Conservation (phyloP, 2,113 vertebrate genomes). For the Hypocryptadius cinnamomeus region DNA sequence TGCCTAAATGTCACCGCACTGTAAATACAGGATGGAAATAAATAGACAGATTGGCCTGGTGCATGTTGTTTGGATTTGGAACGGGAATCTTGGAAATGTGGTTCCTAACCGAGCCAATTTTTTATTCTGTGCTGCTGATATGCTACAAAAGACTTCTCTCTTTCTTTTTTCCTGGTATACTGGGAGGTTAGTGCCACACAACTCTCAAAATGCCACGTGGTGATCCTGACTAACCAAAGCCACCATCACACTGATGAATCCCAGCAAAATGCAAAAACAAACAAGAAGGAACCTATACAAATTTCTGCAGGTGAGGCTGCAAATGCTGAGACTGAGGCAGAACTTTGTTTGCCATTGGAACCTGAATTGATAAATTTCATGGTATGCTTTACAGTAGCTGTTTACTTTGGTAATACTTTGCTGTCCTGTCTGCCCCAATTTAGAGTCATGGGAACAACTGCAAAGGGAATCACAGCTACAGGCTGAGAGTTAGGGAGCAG, state of each 20-base stretch:
- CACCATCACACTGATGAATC: neutral
- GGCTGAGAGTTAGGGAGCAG: neutral
- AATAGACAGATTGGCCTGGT: constrained; percentile 25
- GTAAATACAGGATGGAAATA: constrained; percentile 38
- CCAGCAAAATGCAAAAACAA: neutral
- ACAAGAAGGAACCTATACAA: neutral
- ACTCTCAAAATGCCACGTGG: neutral
- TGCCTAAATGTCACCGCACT: constrained; percentile 10
- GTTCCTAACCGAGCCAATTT: neutral
- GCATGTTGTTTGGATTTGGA: constrained; percentile 25
- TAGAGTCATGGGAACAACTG: rapidly evolving
- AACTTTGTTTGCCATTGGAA: neutral
- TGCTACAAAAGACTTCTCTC: neutral
- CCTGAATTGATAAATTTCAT: neutral
- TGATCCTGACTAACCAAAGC: neutral
- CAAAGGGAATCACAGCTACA: neutral
- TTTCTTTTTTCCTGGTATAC: neutral
- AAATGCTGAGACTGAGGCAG: neutral
- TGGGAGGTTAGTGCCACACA: neutral
- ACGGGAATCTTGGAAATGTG: neutral
- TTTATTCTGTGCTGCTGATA: neutral
- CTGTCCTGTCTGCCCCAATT: neutral
- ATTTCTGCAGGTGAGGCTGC: neutral
- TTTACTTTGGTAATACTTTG: neutral
- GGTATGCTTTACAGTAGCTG: neutral